These are phyloP conservation scores for Palythoa grandis DNA, from an alignment of 92 coral and sea anemone species.

Conservation along the genomic window DNA sequence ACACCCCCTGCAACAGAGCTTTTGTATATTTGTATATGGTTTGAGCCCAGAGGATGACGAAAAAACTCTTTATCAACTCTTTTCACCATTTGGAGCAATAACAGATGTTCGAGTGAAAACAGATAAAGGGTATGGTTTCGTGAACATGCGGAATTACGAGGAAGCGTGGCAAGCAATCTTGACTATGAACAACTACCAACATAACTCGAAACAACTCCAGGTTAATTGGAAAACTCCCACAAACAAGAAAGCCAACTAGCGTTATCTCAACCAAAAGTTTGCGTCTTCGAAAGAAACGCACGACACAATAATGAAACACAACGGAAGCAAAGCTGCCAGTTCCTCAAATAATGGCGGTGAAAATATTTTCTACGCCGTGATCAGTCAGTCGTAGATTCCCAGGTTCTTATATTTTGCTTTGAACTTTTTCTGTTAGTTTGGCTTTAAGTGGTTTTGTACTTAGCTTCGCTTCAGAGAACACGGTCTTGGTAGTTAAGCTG, in stretches of 20 bases:
- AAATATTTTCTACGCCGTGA: constrained; percentile 39
- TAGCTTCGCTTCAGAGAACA: constrained; percentile 52
- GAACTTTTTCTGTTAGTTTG: constrained; percentile 39
- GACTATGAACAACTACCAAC: constrained; percentile 82
- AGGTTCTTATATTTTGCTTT: constrained; percentile 44
- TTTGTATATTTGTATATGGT: constrained; percentile 98
- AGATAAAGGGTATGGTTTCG: constrained; percentile 96
- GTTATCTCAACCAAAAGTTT: constrained; percentile 51
- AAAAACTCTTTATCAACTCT: constrained; percentile 87
- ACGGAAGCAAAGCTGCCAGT: constrained; percentile 44
- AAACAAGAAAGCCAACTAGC: constrained; percentile 78
- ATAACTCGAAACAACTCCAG: constrained; percentile 86
- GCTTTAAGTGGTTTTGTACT: constrained; percentile 43
- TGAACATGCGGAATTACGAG: constrained; percentile 95
- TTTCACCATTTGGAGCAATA: constrained; percentile 95
- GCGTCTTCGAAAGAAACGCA: constrained; percentile 65
- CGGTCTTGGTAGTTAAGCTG: constrained; percentile 36
- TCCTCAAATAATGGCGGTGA: constrained; percentile 49
- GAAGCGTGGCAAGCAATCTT: constrained; percentile 94
- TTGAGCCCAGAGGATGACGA: constrained; percentile 89
- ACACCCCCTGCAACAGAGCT: constrained; percentile 73
- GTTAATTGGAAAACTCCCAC: constrained; percentile 96
- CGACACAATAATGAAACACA: constrained; percentile 33
- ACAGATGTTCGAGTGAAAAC: constrained; percentile 89
- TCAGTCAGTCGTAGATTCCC: constrained; percentile 38